Evolutionary conservation across 2,888 invertebrate species (phyloP).

Genomic region (Incurvaria masculella): DNA sequence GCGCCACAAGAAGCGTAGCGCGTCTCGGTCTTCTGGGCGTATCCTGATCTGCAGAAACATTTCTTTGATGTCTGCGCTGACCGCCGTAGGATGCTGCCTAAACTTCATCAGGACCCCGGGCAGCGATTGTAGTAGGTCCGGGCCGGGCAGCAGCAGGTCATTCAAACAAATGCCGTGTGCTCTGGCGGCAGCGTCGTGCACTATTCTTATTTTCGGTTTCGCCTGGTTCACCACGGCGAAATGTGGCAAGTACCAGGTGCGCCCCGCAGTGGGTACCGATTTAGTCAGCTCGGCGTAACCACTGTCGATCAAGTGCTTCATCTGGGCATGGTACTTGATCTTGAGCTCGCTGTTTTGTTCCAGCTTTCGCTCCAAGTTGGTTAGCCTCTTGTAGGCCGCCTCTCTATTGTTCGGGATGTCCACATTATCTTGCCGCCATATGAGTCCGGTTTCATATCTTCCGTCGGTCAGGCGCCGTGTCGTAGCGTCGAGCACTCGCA

Average conservation of each 20-base stretch:
- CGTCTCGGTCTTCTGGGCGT: constrained; percentile 18
- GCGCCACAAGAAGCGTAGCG: constrained; percentile 23
- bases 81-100: neutral
- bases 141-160: neutral
- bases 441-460: constrained; percentile 9
- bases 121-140: neutral
- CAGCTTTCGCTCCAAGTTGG: constrained; percentile 9
- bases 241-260: constrained; percentile 14
- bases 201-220: constrained; percentile 7
- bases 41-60: constrained; percentile 11
- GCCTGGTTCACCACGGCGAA: constrained; percentile 14
- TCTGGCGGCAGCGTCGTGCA: constrained; percentile 13
- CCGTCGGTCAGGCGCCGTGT: constrained; percentile 2
- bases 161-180: constrained; percentile 9
- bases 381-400: constrained; percentile 3
- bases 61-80: neutral
- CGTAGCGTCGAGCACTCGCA: neutral
- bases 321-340: constrained; percentile 7
- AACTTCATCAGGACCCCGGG: neutral
- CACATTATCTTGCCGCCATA: constrained; percentile 10
- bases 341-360: constrained; percentile 4
- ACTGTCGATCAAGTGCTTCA: constrained; percentile 6
- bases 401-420: constrained; percentile 9
- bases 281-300: constrained; percentile 12
- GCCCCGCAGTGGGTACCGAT: neutral